Evolutionary conservation across 2,888 invertebrate species (phyloP), one percentile per base, ranked within the genome.

Genomic region (Aphodius sticticus): DNA sequence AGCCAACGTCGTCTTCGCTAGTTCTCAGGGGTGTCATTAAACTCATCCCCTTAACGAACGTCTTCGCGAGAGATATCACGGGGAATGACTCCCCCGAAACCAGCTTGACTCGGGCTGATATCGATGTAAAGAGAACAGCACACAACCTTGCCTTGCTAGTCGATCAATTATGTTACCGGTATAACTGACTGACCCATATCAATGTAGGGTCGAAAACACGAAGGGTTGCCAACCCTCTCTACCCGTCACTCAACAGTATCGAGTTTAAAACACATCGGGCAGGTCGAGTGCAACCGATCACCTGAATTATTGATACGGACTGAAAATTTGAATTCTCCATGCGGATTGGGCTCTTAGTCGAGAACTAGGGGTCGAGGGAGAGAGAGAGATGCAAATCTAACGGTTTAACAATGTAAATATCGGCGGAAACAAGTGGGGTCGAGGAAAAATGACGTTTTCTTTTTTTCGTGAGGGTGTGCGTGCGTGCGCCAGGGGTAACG

Each of bases 361-460:
- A 12, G 53, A 38, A 6, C 53, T 12, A 53, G 53, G 6, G 2
- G 26, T n/a, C 26, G 26, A 2, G 26, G 26, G 26, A 26, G 53
- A 53, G 38, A 6, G 36, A 26, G 37, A 35, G 37, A 74, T 74
- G 74, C 74, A 74, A 74, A 74, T 74, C 37, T 26, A 37, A 35
- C 74, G 74, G 74, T 74, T 74, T 74, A 74, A 74, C 74, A 74
- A 74, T 74, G 74, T 74, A 74, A 74, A 74, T 74, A 74, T 74
- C 74, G 36, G 74, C n/a, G 1, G 74, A 37, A 74, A 74, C 53
- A 9, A 53, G 53, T 53, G 6, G 53, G 53, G 53, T 53, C 53
- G 53, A 53, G 53, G 53, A 53, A 53, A 53, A 53, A 53, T 53
- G 53, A 53, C 53, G 53, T 53, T 53, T 53, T 53, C 53, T 53